Percentiles rank a stretch among this genome's conserved stretches.
phyloP scores from a whole-genome alignment of 1,140 invertebrate genomes.

The Polypedilum vanderplanki region DNA sequence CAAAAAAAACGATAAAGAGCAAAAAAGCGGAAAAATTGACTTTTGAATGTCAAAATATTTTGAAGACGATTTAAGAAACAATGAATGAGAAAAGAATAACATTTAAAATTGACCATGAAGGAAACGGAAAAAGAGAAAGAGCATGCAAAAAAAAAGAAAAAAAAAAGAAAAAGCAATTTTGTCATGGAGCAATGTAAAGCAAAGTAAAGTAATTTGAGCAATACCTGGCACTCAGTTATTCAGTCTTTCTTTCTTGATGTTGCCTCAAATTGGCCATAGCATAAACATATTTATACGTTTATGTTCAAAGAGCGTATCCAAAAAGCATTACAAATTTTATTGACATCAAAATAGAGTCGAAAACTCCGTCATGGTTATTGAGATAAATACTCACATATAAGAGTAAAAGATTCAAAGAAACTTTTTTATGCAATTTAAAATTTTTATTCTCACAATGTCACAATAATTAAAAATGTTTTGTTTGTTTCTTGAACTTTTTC shows the following conservation, averaged over 20 bases:
- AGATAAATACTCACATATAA: background rate
- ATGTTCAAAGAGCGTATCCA: slow-evolving; percentile 22
- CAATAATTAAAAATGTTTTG: background rate
- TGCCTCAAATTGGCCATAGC: slow-evolving; percentile 17
- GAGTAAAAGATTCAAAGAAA: too few species aligned
- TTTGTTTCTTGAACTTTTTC: background rate
- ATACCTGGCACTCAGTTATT: background rate
- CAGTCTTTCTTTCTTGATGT: background rate
- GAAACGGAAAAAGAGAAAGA: background rate
- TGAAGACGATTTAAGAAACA: background rate
- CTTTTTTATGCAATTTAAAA: too few species aligned
- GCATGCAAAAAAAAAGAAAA: background rate
- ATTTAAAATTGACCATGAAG: slow-evolving; percentile 12
- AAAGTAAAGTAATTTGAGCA: background rate
- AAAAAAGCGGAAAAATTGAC: background rate
- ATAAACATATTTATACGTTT: background rate
- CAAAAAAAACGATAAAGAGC: background rate
- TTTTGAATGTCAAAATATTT: slow-evolving; percentile 16
- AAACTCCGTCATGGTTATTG: slow-evolving; percentile 24
- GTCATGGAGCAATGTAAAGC: background rate
- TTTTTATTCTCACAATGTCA: too few species aligned
- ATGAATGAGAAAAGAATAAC: background rate
- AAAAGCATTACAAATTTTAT: slow-evolving; percentile 27
- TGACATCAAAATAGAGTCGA: slow-evolving; percentile 28
- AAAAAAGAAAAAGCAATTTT: background rate